Base-by-base conservation (phyloP, 2,888 invertebrate species). In the Drosophila eohydei region DNA sequence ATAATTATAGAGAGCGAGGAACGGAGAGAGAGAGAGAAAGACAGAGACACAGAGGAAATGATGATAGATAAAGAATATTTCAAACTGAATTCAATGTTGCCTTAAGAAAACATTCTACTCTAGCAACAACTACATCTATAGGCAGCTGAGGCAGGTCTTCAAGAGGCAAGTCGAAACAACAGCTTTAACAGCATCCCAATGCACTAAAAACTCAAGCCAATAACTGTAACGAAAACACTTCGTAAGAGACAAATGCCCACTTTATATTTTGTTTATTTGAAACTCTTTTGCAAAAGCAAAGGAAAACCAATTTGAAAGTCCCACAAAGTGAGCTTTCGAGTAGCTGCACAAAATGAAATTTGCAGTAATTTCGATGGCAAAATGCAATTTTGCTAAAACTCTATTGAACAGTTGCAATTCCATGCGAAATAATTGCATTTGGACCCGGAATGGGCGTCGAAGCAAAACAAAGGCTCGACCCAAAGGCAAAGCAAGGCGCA, bases 381-480 rank as follows among this genome's bases (percentile, higher is more conserved):
- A 21, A 21, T 70, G 58, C 58, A 80, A 75, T 79, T 77, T 57
- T 16, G 14, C 16, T 4, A 51, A 63, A 63, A 55, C 36, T 69
- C 16, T 58, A 76, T 76, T 61, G 58, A 70, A 65, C 61, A 65
- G 51, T 61, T 62, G 55, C 74, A 65, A 75, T 60, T 63, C 56
- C 52, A 79, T 79, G 78, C 54, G 26, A 56, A 52, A 56, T 78
- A 75, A 78, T 75, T 75, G 59, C 59, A 74, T 75, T 74, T 66
- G 5, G 32, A 32, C 16, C 72, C 72, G 26, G 14, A 46, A 43
- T 40, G 58, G 63, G 38, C 63, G 62, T 60, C 40, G 48, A 30
- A 11, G 38, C 58, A 40, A 44, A 38, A 41, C 46, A 57, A 65
- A 32, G 34, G 46, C 12, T 28, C 38, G 52, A 56, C 36, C 48